phyloP scores from a whole-genome alignment of 2,113 vertebrate species.

The Bungarus multicinctus region DNA sequence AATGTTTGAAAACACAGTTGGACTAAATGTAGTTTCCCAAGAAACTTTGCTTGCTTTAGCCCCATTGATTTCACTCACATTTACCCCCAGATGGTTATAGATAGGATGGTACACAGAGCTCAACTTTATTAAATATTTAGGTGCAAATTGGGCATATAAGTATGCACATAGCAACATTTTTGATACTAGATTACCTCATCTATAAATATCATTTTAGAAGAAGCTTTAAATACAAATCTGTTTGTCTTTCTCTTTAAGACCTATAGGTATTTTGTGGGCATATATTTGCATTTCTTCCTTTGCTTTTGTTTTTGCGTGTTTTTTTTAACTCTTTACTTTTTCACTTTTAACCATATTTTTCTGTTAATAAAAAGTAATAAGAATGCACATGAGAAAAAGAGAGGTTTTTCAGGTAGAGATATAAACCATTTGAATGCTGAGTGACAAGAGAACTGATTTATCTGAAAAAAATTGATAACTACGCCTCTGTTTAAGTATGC shows the following conservation, averaged over 20 bases:
- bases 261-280: not conserved
- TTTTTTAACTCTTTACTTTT: not conserved
- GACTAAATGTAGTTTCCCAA: not conserved
- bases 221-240: not conserved
- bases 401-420: slow-evolving; percentile 28
- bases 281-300: not conserved
- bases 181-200: not conserved
- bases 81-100: not conserved
- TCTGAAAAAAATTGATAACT: slow-evolving; percentile 71
- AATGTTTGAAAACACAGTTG: not conserved
- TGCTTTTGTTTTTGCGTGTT: not conserved
- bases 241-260: not conserved
- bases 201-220: not conserved
- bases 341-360: not conserved
- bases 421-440: slow-evolving; percentile 40
- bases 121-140: slow-evolving; percentile 37
- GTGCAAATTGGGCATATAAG: slow-evolving; percentile 53
- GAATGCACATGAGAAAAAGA: not conserved
- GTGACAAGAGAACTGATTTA: slow-evolving; percentile 58
- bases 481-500: slow-evolving; percentile 70
- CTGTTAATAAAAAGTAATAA: not conserved
- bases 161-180: not conserved
- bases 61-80: slow-evolving; percentile 1
- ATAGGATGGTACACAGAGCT: slow-evolving; percentile 44
- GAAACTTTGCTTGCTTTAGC: not conserved